A percentile compares a stretch with the other conserved stretches of the same genome.
Conservation (phyloP, 1,140 invertebrate species). For the Aphidius ervi region DNA sequence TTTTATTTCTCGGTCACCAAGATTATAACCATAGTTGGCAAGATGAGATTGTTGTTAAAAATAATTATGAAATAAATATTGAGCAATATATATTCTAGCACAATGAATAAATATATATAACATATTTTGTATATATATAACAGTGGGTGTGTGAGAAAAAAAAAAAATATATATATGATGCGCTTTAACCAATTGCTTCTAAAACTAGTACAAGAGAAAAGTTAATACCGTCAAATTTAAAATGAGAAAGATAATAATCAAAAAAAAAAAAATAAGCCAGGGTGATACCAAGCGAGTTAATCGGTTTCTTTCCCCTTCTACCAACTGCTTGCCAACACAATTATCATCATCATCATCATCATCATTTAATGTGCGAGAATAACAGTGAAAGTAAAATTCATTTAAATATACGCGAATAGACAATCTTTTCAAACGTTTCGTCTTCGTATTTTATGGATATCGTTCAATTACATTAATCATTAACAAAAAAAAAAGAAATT, state of each 20-base stretch:
- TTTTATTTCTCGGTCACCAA: too few relatives aligned
- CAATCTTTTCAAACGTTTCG: constrained; percentile 6
- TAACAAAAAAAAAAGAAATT: neutral
- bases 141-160: too few relatives aligned
- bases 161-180: too few relatives aligned
- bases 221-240: constrained; percentile 32
- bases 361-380: neutral
- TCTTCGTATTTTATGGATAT: neutral
- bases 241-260: constrained; percentile 26
- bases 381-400: constrained; percentile 16
- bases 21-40: too few relatives aligned
- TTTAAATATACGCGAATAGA: constrained; percentile 2
- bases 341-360: too few relatives aligned
- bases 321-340: neutral
- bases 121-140: too few relatives aligned
- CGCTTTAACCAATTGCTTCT: too few relatives aligned
- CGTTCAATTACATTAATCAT: constrained; percentile 19
- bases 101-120: too few relatives aligned
- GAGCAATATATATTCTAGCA: too few relatives aligned
- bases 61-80: too few relatives aligned
- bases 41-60: too few relatives aligned
- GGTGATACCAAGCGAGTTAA: constrained; percentile 18
- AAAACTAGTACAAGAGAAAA: neutral
- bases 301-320: constrained; percentile 15
- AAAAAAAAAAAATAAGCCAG: neutral